A percentile compares a stretch with the other conserved stretches of the same genome.
Evolutionary conservation across 1,140 invertebrate species (phyloP).

Genomic region (Bilobella aurantiaca): DNA sequence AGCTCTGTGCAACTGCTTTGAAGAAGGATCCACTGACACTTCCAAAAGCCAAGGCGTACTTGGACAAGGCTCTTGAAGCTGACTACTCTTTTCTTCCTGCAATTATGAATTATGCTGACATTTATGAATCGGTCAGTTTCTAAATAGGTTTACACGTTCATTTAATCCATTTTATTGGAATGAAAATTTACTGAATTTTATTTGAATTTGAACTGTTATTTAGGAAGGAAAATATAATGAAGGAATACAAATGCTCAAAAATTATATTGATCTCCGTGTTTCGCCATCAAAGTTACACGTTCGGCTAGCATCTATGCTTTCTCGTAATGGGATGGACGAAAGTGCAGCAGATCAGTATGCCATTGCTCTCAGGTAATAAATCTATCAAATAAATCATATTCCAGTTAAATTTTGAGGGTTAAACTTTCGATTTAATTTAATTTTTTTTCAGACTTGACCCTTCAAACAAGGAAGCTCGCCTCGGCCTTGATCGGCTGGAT

Average conservation of each 20-base stretch:
- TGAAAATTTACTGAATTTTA: too few species aligned
- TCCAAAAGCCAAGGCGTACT: constrained; percentile 52
- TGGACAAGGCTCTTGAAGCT: constrained; percentile 57
- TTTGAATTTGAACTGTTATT: constrained; percentile 24
- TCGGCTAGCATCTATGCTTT: constrained; percentile 55
- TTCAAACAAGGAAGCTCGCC: constrained; percentile 53
- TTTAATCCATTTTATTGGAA: too few species aligned
- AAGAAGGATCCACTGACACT: constrained; percentile 56
- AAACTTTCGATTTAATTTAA: too few species aligned
- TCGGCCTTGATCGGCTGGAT: constrained; percentile 58
- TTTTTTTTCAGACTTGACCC: constrained; percentile 51
- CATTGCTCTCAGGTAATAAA: constrained; percentile 53
- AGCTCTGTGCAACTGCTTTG: constrained; percentile 59
- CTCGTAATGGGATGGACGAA: constrained; percentile 49
- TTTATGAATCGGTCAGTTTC: constrained; percentile 43
- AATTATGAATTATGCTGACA: constrained; percentile 56
- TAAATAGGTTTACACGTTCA: too few species aligned
- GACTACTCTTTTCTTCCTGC: constrained; percentile 57
- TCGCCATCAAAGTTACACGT: constrained; percentile 54
- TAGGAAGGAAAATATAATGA: constrained; percentile 51
- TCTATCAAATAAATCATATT: too few species aligned
- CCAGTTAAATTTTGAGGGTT: too few species aligned
- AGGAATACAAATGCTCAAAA: constrained; percentile 50
- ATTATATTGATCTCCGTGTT: constrained; percentile 51
- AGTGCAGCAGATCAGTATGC: constrained; percentile 62